Percentiles rank a stretch among this genome's conserved stretches.
Conservation (phyloP, 2,113 vertebrate genomes). For the Mobula hypostoma region DNA sequence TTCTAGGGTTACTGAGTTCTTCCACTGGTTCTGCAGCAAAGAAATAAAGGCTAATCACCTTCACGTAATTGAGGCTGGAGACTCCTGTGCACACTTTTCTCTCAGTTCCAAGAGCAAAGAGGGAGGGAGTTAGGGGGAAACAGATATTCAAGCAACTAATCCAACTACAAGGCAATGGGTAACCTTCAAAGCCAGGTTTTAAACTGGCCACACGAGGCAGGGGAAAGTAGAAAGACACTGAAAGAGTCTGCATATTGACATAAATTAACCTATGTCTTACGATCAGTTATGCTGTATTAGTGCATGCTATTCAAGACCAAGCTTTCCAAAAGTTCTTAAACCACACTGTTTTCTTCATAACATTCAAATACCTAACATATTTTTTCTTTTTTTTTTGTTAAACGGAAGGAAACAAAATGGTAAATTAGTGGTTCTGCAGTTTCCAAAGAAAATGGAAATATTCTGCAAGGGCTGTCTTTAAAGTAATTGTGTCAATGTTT, state of each 20-base stretch:
- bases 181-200: background rate
- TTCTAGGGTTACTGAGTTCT: background rate
- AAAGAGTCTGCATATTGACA: background rate
- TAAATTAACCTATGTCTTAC: background rate
- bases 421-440: background rate
- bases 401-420: background rate
- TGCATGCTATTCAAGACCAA: background rate
- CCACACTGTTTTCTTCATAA: background rate
- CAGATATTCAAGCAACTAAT: background rate
- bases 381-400: background rate
- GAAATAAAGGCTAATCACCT: background rate
- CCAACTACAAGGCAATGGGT: background rate
- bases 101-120: background rate
- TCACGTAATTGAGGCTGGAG: background rate
- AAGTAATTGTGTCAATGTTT: background rate
- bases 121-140: no score
- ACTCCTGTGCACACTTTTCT: background rate
- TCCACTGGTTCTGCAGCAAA: background rate
- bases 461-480: background rate
- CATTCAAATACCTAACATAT: background rate
- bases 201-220: background rate
- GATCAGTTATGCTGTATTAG: background rate
- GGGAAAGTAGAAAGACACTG: background rate
- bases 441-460: background rate
- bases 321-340: background rate